phyloP scores from a whole-genome alignment of 64 coral and sea anemone species.

The Pocillopora damicornis region DNA sequence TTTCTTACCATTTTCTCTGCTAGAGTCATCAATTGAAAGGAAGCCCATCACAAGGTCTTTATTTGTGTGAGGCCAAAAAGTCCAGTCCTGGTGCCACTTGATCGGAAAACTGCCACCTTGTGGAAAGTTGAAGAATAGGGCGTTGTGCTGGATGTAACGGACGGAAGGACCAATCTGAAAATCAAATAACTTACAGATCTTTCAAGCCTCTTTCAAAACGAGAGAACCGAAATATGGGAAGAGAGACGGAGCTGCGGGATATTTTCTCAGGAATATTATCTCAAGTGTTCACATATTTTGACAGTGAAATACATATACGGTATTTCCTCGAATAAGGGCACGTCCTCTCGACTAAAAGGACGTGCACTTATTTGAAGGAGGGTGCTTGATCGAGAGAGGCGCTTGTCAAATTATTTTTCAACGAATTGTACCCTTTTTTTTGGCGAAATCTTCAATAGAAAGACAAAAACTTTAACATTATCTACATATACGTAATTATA shows the following conservation, averaged over 20 bases:
- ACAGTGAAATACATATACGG: too few species aligned
- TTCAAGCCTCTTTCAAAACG: not conserved
- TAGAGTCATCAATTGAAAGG: slow-evolving; percentile 20
- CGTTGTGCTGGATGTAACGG: slow-evolving; percentile 12
- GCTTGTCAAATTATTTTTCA: too few species aligned
- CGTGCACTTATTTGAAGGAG: too few species aligned
- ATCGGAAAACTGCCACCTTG: not conserved
- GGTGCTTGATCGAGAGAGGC: too few species aligned
- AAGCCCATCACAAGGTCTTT: slow-evolving; percentile 1
- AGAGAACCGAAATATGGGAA: not conserved
- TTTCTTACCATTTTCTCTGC: slow-evolving; percentile 16
- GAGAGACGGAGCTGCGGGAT: not conserved
- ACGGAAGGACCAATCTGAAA: slow-evolving; percentile 29
- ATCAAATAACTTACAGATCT: not conserved
- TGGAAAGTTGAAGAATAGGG: not conserved
- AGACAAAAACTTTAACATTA: too few species aligned
- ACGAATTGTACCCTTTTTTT: too few species aligned
- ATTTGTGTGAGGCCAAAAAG: slow-evolving; percentile 30
- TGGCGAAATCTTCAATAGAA: too few species aligned
- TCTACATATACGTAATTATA: too few species aligned
- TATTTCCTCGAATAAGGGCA: too few species aligned
- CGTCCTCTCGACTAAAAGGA: too few species aligned
- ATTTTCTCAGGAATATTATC: not conserved
- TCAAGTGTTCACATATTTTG: not conserved
- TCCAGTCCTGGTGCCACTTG: slow-evolving; percentile 38